phyloP scores from a whole-genome alignment of 2,113 vertebrate species.

The Dipodomys ordii region DNA sequence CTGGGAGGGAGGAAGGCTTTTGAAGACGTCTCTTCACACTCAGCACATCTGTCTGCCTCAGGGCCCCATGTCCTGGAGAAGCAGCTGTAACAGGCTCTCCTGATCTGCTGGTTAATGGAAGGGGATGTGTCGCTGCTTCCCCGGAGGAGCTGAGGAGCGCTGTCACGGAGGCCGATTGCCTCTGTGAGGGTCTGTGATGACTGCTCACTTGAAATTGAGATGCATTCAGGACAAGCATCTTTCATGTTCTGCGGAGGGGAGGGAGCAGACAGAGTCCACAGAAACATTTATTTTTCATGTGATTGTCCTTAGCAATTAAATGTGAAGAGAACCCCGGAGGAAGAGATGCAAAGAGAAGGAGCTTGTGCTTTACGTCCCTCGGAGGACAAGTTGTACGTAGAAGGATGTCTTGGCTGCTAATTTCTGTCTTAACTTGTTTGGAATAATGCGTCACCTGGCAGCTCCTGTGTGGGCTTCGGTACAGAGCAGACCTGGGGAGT shows the following conservation, averaged over 20 bases:
- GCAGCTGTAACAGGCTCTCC: conserved; percentile 24
- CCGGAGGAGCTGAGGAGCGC: background rate
- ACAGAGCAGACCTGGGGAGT: background rate
- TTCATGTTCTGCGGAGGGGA: background rate
- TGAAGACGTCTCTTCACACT: conserved; percentile 30
- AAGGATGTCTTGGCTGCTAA: background rate
- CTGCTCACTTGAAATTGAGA: conserved; percentile 49
- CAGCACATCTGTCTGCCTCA: conserved; percentile 50
- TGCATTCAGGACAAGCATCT: background rate
- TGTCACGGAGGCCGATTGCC: background rate
- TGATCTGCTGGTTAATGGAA: background rate
- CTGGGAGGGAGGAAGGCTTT: background rate
- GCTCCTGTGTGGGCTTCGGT: background rate
- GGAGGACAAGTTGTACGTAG: background rate
- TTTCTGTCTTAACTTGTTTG: background rate
- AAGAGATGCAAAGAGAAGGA: background rate
- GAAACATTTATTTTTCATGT: conserved; percentile 51
- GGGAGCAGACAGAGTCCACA: background rate
- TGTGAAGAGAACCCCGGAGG: background rate
- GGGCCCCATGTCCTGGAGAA: background rate
- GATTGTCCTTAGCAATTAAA: background rate
- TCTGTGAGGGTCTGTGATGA: background rate
- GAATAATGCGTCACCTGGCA: background rate
- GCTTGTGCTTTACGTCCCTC: background rate
- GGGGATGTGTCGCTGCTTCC: background rate